Evolutionary conservation across 2,888 invertebrate species (phyloP).

Genomic region (Dicyrtomina minuta): DNA sequence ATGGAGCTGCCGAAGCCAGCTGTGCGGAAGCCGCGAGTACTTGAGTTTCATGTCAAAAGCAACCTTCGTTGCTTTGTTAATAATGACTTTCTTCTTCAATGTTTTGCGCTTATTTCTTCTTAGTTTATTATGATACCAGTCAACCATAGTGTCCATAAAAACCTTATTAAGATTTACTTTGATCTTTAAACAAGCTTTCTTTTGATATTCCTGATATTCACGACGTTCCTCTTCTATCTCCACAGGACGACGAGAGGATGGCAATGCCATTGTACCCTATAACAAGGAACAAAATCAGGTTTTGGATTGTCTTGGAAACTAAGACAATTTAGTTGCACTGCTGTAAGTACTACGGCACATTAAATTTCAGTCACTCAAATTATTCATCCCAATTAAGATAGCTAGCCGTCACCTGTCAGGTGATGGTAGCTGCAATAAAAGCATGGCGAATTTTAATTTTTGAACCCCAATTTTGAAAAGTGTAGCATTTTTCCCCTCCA

Average conservation of each 20-base stretch:
- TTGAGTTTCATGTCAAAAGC: neutral
- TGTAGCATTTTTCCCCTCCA: too few species aligned
- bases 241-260: constrained; percentile 12
- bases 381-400: too few species aligned
- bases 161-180: constrained; percentile 2
- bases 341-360: too few species aligned
- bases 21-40: neutral
- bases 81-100: constrained; percentile 6
- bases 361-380: too few species aligned
- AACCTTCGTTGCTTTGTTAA: constrained; percentile 6
- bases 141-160: constrained; percentile 11
- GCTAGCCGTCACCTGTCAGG: too few species aligned
- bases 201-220: neutral
- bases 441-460: too few species aligned
- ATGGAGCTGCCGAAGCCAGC: constrained; percentile 12
- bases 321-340: too few species aligned
- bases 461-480: too few species aligned
- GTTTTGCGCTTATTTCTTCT: neutral
- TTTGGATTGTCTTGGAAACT: too few species aligned
- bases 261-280: constrained; percentile 23
- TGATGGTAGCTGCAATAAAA: too few species aligned
- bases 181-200: neutral
- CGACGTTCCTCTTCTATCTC: constrained; percentile 10
- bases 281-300: too few species aligned
- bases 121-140: constrained; percentile 3